Evolutionary conservation across 2,113 vertebrate genomes (phyloP), one percentile per base, ranked within the genome.

Genomic region (Chamaea fasciata): DNA sequence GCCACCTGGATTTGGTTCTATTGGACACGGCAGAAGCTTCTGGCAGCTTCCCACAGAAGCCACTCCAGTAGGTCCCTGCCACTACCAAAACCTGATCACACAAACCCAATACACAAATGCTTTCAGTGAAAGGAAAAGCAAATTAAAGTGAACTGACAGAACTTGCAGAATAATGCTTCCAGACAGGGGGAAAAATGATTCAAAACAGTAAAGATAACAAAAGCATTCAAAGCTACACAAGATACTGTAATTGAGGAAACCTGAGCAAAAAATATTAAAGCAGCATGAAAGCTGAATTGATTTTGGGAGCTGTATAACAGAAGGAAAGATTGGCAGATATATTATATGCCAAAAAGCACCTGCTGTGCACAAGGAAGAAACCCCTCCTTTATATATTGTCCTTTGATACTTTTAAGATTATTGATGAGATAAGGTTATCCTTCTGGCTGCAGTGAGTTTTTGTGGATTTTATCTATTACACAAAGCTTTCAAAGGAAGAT

Each of bases 191-290:
- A 50, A 87, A 90, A 94, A 88, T 56, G 33, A 82, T 80, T 96
- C 95, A 89, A 97, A 97, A 94, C 24, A 70, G 67, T 87, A 91
- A 97, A 97, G 41, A 79, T 90, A 80, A 96, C 86, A 95, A 97
- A 97, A 92, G 71, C 93, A 94, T 73, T 95, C 88, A 75, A 92
- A 96, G 92, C 88, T 86, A 65, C 81, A 94, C 87, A 95, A 91
- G 92, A 94, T 68, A 65, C 50, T 2, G 0, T 92, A 97, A 97
- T 87, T 95, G 91, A 89, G 37, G 56, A 67, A 67, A 94, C 46
- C 85, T 95, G 76, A 89, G 67, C 96, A 89, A 96, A 96, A 95
- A 94, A 80, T 76, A 89, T 62, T 81, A 95, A 95, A 97, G 89
- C 95, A 96, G 89, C 89, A 91, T 75, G 79, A 93, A 94, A 89